Percentiles rank a stretch among this genome's conserved stretches.
phyloP scores from a whole-genome alignment of 2,797 vertebrate genomes.

The Okamejei kenojei region DNA sequence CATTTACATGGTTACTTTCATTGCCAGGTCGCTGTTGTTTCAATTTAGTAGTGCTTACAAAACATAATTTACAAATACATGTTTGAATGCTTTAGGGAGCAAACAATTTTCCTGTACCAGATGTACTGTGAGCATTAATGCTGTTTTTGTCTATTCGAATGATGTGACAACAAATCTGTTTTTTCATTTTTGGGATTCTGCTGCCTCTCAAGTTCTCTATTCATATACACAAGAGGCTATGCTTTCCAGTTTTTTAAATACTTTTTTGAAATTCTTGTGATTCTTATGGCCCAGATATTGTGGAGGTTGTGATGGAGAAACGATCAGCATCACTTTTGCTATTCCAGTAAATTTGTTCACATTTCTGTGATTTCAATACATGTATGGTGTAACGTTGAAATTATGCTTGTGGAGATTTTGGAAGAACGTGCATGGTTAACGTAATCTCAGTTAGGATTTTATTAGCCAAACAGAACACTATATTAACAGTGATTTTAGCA shows the following conservation, averaged over 20 bases:
- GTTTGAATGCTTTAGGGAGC: constrained; percentile 24
- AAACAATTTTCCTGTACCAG: constrained; percentile 19
- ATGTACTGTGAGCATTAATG: not conserved
- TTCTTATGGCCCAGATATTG: no score
- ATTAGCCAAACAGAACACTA: not conserved
- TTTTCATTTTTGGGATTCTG: not conserved
- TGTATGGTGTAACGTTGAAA: no score
- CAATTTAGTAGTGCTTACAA: not conserved
- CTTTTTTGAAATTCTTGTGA: constrained; percentile 10
- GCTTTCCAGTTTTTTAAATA: not conserved
- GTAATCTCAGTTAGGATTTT: not conserved
- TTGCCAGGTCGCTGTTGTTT: constrained; percentile 35
- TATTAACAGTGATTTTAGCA: not conserved
- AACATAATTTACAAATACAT: fast-evolving
- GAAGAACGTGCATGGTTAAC: not conserved
- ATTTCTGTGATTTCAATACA: no score
- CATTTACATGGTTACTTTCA: constrained; percentile 36
- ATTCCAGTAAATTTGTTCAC: no score
- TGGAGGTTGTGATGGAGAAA: no score
- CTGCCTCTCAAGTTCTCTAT: constrained; percentile 15
- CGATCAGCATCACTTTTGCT: no score
- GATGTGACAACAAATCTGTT: constrained; percentile 13
- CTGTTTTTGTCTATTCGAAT: constrained; percentile 4
- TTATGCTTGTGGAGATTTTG: not conserved
- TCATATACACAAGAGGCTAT: constrained; percentile 7